Percentiles rank a stretch among this genome's conserved stretches.
Conservation (phyloP, 2,797 vertebrate genomes). For the Anguilla pacifica region DNA sequence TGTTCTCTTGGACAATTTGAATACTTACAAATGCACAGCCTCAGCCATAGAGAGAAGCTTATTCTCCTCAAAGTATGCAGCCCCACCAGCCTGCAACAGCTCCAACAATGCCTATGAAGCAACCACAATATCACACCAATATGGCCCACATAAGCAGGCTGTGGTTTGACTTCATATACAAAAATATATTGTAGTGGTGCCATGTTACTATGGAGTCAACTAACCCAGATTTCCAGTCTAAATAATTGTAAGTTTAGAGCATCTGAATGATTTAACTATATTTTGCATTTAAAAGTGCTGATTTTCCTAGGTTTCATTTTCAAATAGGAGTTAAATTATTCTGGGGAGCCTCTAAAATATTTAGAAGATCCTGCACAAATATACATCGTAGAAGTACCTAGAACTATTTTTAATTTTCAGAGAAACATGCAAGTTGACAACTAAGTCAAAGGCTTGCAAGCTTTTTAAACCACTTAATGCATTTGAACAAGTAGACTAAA, state of each 20-base stretch:
- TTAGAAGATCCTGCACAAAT: not conserved
- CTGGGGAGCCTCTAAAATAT: not conserved
- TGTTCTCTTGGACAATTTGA: not conserved
- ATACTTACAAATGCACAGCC: conserved; percentile 36
- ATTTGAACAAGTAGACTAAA: not conserved
- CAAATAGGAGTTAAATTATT: not conserved
- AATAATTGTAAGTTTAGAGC: not conserved
- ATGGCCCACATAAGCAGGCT: not conserved
- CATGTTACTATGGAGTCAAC: not conserved
- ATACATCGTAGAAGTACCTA: not conserved
- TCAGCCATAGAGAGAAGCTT: conserved; percentile 36
- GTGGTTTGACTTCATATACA: not conserved
- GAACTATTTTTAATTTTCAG: not conserved
- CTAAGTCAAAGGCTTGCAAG: not conserved
- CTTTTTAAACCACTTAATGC: not conserved
- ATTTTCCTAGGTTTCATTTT: too few relatives aligned
- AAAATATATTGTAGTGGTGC: not conserved
- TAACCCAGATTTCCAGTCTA: not conserved
- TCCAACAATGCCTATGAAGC: conserved; percentile 34
- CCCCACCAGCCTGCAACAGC: conserved; percentile 30
- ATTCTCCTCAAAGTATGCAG: conserved; percentile 35
- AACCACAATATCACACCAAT: not conserved
- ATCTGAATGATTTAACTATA: not conserved
- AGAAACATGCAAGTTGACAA: not conserved
- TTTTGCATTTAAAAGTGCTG: not conserved